Evolutionary conservation across 2,888 invertebrate species (phyloP), one percentile per base, ranked within the genome.

Genomic region (Microctonus hyperodae): DNA sequence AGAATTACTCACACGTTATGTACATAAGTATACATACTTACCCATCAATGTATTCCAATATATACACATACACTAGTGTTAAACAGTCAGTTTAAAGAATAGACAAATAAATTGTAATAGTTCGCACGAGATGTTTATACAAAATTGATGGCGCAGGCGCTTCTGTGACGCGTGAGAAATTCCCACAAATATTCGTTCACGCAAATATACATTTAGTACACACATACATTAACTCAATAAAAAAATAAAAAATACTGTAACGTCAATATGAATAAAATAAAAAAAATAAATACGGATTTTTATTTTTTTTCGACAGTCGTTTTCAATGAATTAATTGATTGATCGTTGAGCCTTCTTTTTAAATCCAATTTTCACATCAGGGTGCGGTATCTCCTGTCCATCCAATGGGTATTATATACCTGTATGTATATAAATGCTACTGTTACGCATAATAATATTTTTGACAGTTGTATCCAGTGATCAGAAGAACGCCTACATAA

Each of bases 281-380:
- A 28, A 28, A 28, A 28, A 28, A 28, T 66, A 69, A 68, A 71
- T 71, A 68, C 64, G 10, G 13, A 16, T 37, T 57, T 35, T 35
- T 22, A 37, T 50, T 23, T 23, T 51, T 22, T 51, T 22, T 23
- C 10, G 51, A 1, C 6, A 23, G 28, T 25, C 25, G 25, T 13
- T 51, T 51, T 25, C 65, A 71, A 73, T 72, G 73, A 76, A 77
- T 76, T 74, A 70, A 72, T 74, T 72, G 73, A 77, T 76, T 75
- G 74, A 73, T 53, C 60, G 56, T 31, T 59, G 59, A 68, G 64
- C 64, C 67, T 59, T 60, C 64, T 64, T 68, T 65, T 78, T 78
- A 78, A 78, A 78, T 75, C 74, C 75, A 78, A 78, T 77, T 78
- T 78, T 78, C 77, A 76, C 78, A 78, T 78, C 78, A 78, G 76